phyloP scores from a whole-genome alignment of 2,888 invertebrate genomes.

The Diaperis boleti region DNA sequence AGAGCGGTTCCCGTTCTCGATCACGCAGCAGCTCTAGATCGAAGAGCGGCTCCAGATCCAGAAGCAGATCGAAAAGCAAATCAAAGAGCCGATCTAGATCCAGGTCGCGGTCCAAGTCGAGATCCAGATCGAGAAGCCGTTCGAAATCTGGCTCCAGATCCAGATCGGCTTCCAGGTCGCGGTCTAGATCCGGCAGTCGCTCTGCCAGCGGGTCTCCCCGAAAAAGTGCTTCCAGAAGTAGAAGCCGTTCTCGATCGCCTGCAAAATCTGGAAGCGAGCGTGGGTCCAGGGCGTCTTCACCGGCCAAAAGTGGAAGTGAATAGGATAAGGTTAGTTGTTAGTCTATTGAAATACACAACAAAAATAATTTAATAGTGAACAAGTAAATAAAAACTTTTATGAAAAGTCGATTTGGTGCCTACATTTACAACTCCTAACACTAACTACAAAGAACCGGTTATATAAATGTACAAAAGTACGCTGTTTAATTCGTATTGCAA shows the following conservation, averaged over 20 bases:
- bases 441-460: conserved; percentile 15
- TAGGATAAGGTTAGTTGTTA: conserved; percentile 36
- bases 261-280: conserved; percentile 38
- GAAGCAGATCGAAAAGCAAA: conserved; percentile 66
- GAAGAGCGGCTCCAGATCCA: conserved; percentile 68
- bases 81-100: conserved; percentile 60
- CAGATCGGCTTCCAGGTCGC: conserved; percentile 56
- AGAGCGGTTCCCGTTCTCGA: conserved; percentile 45
- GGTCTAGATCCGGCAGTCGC: conserved; percentile 58
- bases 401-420: conserved; percentile 32
- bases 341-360: no score
- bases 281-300: conserved; percentile 40
- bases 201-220: conserved; percentile 34
- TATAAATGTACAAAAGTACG: conserved; percentile 38
- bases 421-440: conserved; percentile 20
- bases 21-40: no score
- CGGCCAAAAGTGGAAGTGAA: conserved; percentile 45
- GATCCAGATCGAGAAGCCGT: conserved; percentile 53
- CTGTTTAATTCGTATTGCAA: conserved; percentile 19
- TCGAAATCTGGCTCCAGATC: conserved; percentile 37
- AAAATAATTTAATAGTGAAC: conserved; percentile 25
- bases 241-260: conserved; percentile 33
- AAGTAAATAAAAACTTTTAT: conserved; percentile 41
- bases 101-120: conserved; percentile 59
- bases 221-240: conserved; percentile 36